Base-by-base conservation (phyloP, 2,797 vertebrate species). In the Erpetoichthys calabaricus region DNA sequence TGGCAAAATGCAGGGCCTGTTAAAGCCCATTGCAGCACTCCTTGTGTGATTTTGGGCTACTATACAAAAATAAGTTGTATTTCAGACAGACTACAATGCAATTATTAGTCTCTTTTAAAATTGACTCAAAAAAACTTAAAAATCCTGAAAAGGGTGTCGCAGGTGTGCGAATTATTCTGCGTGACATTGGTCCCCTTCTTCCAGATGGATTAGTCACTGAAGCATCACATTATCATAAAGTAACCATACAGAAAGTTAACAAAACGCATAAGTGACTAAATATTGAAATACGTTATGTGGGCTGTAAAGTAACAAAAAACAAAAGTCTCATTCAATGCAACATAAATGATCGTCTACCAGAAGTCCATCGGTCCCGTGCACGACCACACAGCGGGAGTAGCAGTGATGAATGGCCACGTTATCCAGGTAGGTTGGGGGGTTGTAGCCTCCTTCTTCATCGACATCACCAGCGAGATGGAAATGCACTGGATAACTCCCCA, bases 301-400 rank as follows among this genome's bases (percentile, higher is more conserved):
- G 25, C 25, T 25, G 25, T 25, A 25, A 25, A 25, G 25, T 25
- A 25, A 25, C 25, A 25, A 25, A 25, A 25, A 25, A 25, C 25
- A 25, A 25, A 25, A 25, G 25, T 25, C 25, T 25, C 25, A 25
- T 25, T 25, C 25, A 25, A 25, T 25, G 25, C 25, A 25, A 25
- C 25, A 25, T 25, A 25, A 25, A 42, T 45, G 9, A 53, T 3
- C 3, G 5, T 59, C 64, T 81, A 83, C 82, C 80, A 77, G 68
- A 61, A 80, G 67, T 59, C 61, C 65, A 55, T 56, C 56, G 3
- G 63, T 64, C 47, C 42, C 53, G 41, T 64, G 63, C 49, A 64
- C 59, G 45, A 56, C 55, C 45, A 64, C 63, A 25, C 63, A 64
- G 55, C 63, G 8, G n/a, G 63, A 64, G 63, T 58, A 64, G 53